Conservation (phyloP, 1,140 invertebrate genomes). For the Drosophila murphyi region DNA sequence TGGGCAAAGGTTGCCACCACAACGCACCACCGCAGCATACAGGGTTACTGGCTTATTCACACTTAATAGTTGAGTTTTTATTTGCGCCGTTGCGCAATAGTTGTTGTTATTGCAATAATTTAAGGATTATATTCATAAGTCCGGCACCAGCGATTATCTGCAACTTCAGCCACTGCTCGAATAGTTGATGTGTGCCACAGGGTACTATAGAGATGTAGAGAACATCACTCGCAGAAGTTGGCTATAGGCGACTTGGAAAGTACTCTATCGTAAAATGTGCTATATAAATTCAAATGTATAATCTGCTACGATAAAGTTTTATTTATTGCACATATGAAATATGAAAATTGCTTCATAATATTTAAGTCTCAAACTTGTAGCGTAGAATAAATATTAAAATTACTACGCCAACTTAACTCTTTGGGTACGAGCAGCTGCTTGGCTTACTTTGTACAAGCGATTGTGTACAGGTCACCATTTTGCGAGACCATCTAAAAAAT, state of each 20-base stretch:
- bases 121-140: constrained; percentile 81
- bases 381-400: too few relatives aligned
- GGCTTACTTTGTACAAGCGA: too few relatives aligned
- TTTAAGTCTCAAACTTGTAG: too few relatives aligned
- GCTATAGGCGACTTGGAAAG: neutral
- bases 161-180: constrained; percentile 37
- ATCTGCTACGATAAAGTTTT: too few relatives aligned
- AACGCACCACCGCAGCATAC: constrained; percentile 12
- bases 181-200: constrained; percentile 35
- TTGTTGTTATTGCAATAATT: constrained; percentile 76
- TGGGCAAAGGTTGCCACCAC: constrained; percentile 31
- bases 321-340: too few relatives aligned
- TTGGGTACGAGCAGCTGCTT: too few relatives aligned
- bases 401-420: too few relatives aligned
- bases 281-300: neutral
- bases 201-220: constrained; percentile 12
- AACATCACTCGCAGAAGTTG: neutral
- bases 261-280: neutral
- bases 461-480: too few relatives aligned
- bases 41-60: constrained; percentile 65
- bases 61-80: constrained; percentile 70
- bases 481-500: neutral
- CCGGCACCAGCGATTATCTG: constrained; percentile 64
- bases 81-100: constrained; percentile 53
- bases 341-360: too few relatives aligned